These are phyloP conservation scores for Heliconius charithonia DNA, from an alignment of 2,888 invertebrate species.

Conservation along the genomic window DNA sequence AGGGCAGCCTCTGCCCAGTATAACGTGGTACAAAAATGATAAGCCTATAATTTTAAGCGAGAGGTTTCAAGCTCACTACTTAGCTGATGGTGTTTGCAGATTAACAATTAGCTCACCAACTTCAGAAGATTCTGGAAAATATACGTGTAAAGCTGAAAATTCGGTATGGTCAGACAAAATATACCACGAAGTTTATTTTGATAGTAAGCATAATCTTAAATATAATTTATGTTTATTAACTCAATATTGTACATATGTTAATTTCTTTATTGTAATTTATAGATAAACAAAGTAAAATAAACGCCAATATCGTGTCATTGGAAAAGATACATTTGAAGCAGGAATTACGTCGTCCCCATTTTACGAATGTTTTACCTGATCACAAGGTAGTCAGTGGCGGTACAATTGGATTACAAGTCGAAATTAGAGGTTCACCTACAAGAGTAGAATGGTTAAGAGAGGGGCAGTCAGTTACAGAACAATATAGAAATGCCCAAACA, in stretches of 20 bases:
- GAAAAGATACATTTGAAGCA: constrained; percentile 66
- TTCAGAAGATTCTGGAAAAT: constrained; percentile 88
- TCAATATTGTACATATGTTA: not conserved
- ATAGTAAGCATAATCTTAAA: constrained; percentile 70
- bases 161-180: constrained; percentile 89
- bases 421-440: constrained; percentile 88
- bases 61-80: constrained; percentile 86
- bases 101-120: constrained; percentile 87
- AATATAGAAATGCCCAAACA: constrained; percentile 86
- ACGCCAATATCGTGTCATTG: constrained; percentile 65
- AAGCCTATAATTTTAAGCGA: constrained; percentile 80
- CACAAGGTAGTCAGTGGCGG: constrained; percentile 90
- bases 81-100: constrained; percentile 89
- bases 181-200: constrained; percentile 87
- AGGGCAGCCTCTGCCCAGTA: constrained; percentile 88
- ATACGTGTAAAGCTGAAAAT: constrained; percentile 90
- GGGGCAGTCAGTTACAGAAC: constrained; percentile 82
- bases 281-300: constrained; percentile 66
- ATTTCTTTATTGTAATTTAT: constrained; percentile 44
- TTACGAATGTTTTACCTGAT: constrained; percentile 87
- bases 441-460: constrained; percentile 91
- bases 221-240: constrained; percentile 41
- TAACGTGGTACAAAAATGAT: constrained; percentile 91
- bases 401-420: constrained; percentile 91
- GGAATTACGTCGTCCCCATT: constrained; percentile 86